These are phyloP conservation scores for Drosophila lacertosa DNA, from an alignment of 1,140 invertebrate species.

Conservation along the genomic window DNA sequence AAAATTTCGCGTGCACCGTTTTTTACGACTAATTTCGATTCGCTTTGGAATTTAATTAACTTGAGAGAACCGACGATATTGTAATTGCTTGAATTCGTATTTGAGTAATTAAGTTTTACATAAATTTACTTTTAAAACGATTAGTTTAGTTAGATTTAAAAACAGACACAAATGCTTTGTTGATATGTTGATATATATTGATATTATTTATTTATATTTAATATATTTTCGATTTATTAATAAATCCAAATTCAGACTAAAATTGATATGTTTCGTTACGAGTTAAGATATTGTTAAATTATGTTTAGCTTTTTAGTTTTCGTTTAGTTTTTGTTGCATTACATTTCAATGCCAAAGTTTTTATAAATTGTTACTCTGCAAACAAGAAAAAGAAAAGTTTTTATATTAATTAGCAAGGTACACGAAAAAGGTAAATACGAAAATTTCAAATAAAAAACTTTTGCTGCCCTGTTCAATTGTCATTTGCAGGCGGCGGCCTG, in stretches of 20 bases:
- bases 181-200: slow-evolving; percentile 29
- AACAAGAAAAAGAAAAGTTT: background rate
- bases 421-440: slow-evolving; percentile 1
- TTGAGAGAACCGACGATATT: background rate
- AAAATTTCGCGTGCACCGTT: slow-evolving; percentile 29
- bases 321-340: slow-evolving; percentile 3
- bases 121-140: slow-evolving; percentile 6
- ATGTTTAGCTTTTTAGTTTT: slow-evolving; percentile 5
- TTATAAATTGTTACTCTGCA: slow-evolving; percentile 25
- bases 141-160: slow-evolving; percentile 19
- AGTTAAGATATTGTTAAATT: slow-evolving; percentile 24
- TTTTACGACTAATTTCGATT: slow-evolving; percentile 17
- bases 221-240: slow-evolving; percentile 18
- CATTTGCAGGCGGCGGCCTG: slow-evolving; percentile 5
- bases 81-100: slow-evolving; percentile 19
- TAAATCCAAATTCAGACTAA: slow-evolving; percentile 67
- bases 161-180: slow-evolving; percentile 24
- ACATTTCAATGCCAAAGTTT: background rate
- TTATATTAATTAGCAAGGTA: slow-evolving; percentile 9
- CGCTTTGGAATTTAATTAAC: slow-evolving; percentile 30
- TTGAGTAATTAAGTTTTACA: slow-evolving; percentile 2
- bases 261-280: slow-evolving; percentile 78
- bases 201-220: slow-evolving; percentile 24
- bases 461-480: slow-evolving; percentile 11
- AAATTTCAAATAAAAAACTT: slow-evolving; percentile 3